Base-by-base conservation (phyloP, 2,888 invertebrate species). In the Philopedon plagiatum region DNA sequence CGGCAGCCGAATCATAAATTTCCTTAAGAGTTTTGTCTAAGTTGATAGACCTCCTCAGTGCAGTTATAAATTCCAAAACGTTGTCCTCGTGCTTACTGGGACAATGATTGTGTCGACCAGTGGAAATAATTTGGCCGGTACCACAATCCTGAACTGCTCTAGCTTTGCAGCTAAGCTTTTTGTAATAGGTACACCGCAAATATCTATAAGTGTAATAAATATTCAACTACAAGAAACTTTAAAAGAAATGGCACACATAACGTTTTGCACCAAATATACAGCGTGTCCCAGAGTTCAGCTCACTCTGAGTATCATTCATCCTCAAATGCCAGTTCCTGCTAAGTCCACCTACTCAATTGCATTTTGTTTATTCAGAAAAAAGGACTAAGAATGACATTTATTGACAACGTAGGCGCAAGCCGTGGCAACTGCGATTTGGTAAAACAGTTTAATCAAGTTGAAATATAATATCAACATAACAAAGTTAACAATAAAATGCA, bases 51-150 rank as follows among this genome's bases (percentile, higher is more conserved):
- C 73, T 61, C 32, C 74, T 78, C 18, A 80, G 58, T 41, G 75
- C 76, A 32, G 63, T 65, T 49, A 78, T 64, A 64, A 81, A 80
- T 5, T 75, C 75, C 37, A 70, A 60, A n/a, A 74, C 68, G n/a
- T 74, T 73, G 26, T 77, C 74, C 58, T 78, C 76, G 5, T 73
- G 63, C n/a, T 44, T 32, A 58, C 75, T 75, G 1, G 77, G 75
- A 11, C 76, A 77, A 70, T 81, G 81, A 57, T 77, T 78, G 51
- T 81, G 81, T 2, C 58, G 58, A 23, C 76, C 74, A 15, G 76
- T 74, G 9, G 78, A 57, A 8, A 72, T 65, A 13, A 79, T 39
- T 32, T 76, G 66, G 5, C 66, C 41, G 0, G 73, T 61, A 3
- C 75, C 34, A n/a, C 66, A 70, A 5, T 70, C 37, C 44, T 76